Base-by-base conservation (phyloP, 2,797 vertebrate genomes). In the Periparus ater region DNA sequence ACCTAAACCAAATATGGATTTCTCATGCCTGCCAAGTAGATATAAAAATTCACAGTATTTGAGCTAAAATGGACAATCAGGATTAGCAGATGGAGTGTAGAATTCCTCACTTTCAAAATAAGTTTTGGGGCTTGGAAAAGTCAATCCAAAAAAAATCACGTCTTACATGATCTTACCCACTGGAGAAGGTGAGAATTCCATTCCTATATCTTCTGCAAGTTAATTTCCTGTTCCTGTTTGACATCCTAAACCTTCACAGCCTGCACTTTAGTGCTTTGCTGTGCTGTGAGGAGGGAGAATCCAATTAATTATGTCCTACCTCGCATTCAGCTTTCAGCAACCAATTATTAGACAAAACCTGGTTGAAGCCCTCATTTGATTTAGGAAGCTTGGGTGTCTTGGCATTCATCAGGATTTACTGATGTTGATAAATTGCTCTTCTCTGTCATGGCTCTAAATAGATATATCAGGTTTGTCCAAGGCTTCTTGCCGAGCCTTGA, bases 321-420 rank as follows among this genome's bases (percentile, higher is more conserved):
- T 95, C 0, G 0, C 66, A 72, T 91, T 88, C 60, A 72, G 79
- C 91, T 95, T 96, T 95, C 79, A 95, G 73, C 88, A 81, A 94
- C 91, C 88, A 93, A 91, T 94, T 90, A 95, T 88, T 88, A 81
- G 94, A 86, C 91, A 93, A 95, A 96, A 93, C 82, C 68, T 86
- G 51, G 54, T 53, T 48, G 62, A 93, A 91, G 79, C 22, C 27
- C 21, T 86, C 76, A 95, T 90, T 96, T 90, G 94, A 96, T 96
- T 95, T 95, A 91, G 88, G 82, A 91, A 85, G 51, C 65, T 89
- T 89, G 73, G 60, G 58, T 94, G 79, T 92, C 93, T 91, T 89
- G 82, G 91, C 79, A 91, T 95, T 93, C 79, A 77, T 95, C 82
- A 91, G 62, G 91, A 90, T 95, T 95, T 96, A 87, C 82, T 91